Base-by-base conservation (phyloP, 2,888 invertebrate species). In the Nudaria mundana region DNA sequence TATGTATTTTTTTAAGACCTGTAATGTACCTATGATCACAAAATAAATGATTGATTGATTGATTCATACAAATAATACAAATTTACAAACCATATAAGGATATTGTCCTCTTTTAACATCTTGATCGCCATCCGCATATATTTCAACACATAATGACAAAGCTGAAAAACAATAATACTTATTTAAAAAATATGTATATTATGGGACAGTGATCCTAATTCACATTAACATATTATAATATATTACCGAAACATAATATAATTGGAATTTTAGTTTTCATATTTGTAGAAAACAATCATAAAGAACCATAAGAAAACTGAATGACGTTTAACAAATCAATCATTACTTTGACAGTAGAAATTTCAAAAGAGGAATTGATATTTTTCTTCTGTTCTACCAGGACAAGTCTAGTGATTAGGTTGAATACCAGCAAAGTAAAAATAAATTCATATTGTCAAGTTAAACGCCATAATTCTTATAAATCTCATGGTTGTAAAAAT, bases 301-400 rank as follows among this genome's bases (percentile, higher is more conserved):
- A 57, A 60, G 63, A 67, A 55, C 58, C 52, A 56, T 48, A 53
- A 64, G 59, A 68, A 60, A 64, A 56, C 32, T 58, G 52, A 59
- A 54, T 69, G 72, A 71, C 72, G 58, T 60, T 51, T 43, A 41
- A 39, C 55, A 63, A 54, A 48, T 43, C 40, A 54, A 53, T 56
- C 66, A 29, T 22, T 29, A 40, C 56, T 63, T 63, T 77, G 78
- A 68, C 81, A 76, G 48, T 35, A 44, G 40, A 47, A 44, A 52
- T 58, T 83, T 81, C 61, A 68, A 84, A 85, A 81, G 77, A 81
- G 75, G 85, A 85, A 83, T 75, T 23, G 10, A 44, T 34, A 23
- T 30, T 53, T 49, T 54, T 59, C 51, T 43, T 54, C 3, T 22
- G 31, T 24, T 52, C 49, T 52, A 52, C 44, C 56, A 56, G 48